Percentiles rank a stretch among this genome's conserved stretches.
phyloP scores from a whole-genome alignment of 2,888 invertebrate genomes.

The Tipula vernalis region DNA sequence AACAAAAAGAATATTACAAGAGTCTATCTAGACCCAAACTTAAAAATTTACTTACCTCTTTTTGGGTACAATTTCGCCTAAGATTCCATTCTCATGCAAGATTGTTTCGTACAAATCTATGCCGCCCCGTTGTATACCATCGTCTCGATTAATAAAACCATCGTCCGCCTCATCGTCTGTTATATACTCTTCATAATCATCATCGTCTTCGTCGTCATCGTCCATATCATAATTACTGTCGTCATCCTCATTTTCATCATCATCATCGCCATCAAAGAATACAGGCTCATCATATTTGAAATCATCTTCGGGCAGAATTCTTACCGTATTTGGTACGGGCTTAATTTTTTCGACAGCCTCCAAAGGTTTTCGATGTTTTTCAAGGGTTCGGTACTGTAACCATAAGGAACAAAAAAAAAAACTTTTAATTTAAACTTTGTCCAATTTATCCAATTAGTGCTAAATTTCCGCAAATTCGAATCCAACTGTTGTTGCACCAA shows the following conservation, averaged over 20 bases:
- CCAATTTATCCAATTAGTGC: no score
- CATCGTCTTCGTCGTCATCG: neutral
- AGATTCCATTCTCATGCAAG: slow-evolving; percentile 17
- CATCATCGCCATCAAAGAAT: slow-evolving; percentile 1
- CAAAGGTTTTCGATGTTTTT: neutral
- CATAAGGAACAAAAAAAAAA: neutral
- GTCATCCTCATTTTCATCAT: neutral
- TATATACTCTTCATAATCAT: slow-evolving; percentile 7
- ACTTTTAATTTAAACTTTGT: no score
- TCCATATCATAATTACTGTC: neutral
- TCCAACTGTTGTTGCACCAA: no score
- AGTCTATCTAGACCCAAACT: neutral
- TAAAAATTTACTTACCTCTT: slow-evolving; percentile 20
- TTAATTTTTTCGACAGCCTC: neutral
- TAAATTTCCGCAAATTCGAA: no score
- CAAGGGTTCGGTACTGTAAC: neutral
- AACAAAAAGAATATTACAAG: neutral
- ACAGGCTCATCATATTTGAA: slow-evolving; percentile 16
- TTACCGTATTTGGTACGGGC: neutral
- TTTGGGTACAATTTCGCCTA: slow-evolving; percentile 20
- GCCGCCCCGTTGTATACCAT: slow-evolving; percentile 8
- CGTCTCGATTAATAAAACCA: neutral
- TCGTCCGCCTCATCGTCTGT: neutral
- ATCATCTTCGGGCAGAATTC: slow-evolving; percentile 9
- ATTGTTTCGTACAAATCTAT: slow-evolving; percentile 18